Percentiles rank a stretch among this genome's conserved stretches.
Evolutionary conservation across 2,113 vertebrate genomes (phyloP).

Genomic region (Panthera tigris): DNA sequence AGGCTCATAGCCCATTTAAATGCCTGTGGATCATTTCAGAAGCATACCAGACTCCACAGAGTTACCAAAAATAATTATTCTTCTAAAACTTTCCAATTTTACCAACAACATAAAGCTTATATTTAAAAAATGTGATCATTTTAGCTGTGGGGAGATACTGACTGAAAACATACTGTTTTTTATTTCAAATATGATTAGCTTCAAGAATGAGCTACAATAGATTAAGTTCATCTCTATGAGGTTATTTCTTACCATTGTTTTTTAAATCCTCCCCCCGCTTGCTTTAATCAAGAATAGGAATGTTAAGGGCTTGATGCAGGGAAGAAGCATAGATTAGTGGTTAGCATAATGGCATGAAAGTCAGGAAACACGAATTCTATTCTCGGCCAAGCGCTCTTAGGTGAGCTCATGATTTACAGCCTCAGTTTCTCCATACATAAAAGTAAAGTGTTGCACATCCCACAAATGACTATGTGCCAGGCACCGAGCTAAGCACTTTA

Average conservation of each 20-base stretch:
- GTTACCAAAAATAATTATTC: not conserved
- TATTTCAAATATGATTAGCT: conserved; percentile 11
- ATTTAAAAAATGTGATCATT: not conserved
- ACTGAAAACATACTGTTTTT: not conserved
- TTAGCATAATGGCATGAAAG: not conserved
- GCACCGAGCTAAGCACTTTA: accelerated
- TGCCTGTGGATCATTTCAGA: not conserved
- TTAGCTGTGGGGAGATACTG: not conserved
- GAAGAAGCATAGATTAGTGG: conserved; percentile 19
- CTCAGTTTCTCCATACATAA: conserved; percentile 38
- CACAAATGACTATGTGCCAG: accelerated
- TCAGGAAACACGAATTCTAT: not conserved
- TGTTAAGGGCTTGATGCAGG: not conserved
- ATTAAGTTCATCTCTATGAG: conserved; percentile 39
- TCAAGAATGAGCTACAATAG: not conserved
- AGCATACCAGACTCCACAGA: not conserved
- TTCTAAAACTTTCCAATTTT: not conserved
- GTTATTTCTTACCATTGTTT: conserved; percentile 32
- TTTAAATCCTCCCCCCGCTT: not conserved
- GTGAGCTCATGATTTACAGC: not conserved
- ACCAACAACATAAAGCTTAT: not conserved
- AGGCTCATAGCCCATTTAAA: not conserved
- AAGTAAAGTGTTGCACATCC: not conserved
- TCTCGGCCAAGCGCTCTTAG: not conserved
- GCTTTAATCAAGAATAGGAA: conserved; percentile 24